These are phyloP conservation scores for Diadumene lineata DNA, from an alignment of 92 coral and sea anemone genomes.

Conservation along the genomic window DNA sequence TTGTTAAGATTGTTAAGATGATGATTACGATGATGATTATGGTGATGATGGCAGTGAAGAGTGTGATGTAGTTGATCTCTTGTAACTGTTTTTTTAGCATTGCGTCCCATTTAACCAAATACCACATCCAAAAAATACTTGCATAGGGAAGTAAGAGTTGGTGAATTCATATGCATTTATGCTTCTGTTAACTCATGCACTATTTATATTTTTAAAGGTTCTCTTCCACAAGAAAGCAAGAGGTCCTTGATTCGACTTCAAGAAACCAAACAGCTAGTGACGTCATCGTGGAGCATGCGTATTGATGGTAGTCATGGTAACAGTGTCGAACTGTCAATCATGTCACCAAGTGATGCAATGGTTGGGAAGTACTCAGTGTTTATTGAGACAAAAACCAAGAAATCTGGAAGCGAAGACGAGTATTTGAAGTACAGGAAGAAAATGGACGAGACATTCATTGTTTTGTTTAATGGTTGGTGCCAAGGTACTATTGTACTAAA, in stretches of 20 bases:
- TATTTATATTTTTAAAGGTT: conserved; percentile 28
- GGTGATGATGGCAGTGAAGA: too few relatives aligned
- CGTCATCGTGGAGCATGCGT: conserved; percentile 56
- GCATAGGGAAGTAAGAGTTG: too few relatives aligned
- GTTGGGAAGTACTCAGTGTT: conserved; percentile 70
- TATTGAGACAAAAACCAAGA: conserved; percentile 59
- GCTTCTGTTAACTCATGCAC: neutral
- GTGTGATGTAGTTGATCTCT: too few relatives aligned
- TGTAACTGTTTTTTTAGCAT: too few relatives aligned
- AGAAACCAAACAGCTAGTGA: conserved; percentile 15
- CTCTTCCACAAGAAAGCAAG: conserved; percentile 75
- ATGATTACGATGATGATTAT: too few relatives aligned
- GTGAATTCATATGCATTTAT: neutral
- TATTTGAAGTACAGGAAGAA: conserved; percentile 46
- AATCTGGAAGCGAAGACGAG: conserved; percentile 23
- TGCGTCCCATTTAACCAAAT: too few relatives aligned
- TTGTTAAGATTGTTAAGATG: too few relatives aligned
- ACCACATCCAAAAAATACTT: too few relatives aligned
- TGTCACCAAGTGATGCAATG: conserved; percentile 62
- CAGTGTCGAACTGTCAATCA: conserved; percentile 46
- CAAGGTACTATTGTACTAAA: conserved; percentile 37
- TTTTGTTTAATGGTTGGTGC: conserved; percentile 82
- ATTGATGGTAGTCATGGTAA: conserved; percentile 16
- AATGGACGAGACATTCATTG: conserved; percentile 38
- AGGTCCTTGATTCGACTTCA: conserved; percentile 59